Base-by-base conservation (phyloP, 2,113 vertebrate genomes). In the Scopus umbretta region DNA sequence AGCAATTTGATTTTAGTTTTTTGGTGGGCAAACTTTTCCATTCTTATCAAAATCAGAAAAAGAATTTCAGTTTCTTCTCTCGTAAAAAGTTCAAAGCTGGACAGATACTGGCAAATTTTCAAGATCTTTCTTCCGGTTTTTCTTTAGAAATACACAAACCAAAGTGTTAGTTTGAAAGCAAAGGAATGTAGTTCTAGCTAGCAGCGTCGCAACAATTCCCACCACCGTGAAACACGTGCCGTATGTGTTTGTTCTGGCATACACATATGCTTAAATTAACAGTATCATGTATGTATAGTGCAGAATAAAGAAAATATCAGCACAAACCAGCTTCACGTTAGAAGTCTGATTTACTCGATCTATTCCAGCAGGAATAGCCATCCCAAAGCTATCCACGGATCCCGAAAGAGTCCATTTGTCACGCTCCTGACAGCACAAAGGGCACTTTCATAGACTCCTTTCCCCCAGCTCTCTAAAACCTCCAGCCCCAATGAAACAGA, bases 361-460 rank as follows among this genome's bases (percentile, higher is more conserved):
- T 13, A 62, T 53, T 42, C 90, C 75, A 36, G 53, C 42, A 45
- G 34, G 84, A 87, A 90, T 2, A 58, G 74, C 40, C 83, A 68
- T 52, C 87, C 78, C 36, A 12, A 43, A 25, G 21, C 53, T 42
- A 75, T 13, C 71, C 4, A 7, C 15, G 16, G 49, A 80, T n/a
- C 58, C 90, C 90, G n/a, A 34, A 29, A 27, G 55, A 83, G 71
- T 16, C 82, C 59, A 29, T 87, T 90, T 90, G 88, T 94, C 96
- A 90, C 29, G 15, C 79, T 86, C 40, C 75, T 6, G 27, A 4
- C 1, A 30, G 79, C 88, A 94, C 85, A 95, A 93, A 97, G 85
- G 71, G 59, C 81, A 80, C 93, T 94, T 92, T 94, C 85, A 96
- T 45, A 27, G 7, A 2, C 70, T 92, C 71, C 59, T 40, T 66